These are phyloP conservation scores for Crocidura indochinensis DNA, from an alignment of 2,797 vertebrate species.

Conservation along the genomic window DNA sequence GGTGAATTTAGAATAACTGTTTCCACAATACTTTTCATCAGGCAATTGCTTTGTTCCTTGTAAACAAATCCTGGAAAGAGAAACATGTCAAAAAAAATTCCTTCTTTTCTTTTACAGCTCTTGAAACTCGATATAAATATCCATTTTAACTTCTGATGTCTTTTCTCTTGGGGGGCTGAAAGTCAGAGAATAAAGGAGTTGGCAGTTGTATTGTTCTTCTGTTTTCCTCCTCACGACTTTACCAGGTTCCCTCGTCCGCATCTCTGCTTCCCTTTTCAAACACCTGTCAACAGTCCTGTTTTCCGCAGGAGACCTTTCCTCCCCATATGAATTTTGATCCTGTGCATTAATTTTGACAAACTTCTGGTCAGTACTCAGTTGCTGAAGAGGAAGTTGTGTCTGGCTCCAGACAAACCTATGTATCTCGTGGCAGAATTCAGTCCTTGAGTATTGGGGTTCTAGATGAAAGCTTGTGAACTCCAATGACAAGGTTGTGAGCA, in stretches of 20 bases:
- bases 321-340: too few relatives aligned
- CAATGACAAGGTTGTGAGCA: rapidly evolving
- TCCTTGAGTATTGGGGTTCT: too few relatives aligned
- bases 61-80: conserved; percentile 61
- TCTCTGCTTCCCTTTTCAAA: neutral
- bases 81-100: neutral
- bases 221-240: neutral
- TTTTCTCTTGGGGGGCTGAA: neutral
- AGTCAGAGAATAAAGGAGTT: neutral
- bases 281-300: neutral
- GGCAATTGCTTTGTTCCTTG: conserved; percentile 59
- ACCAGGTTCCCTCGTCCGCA: too few relatives aligned
- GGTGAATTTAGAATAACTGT: conserved; percentile 57
- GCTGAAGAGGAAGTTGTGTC: rapidly evolving
- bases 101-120: conserved; percentile 28
- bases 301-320: rapidly evolving
- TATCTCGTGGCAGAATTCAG: too few relatives aligned
- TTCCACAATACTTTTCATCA: conserved; percentile 31
- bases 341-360: neutral
- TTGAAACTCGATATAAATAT: conserved; percentile 61
- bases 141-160: conserved; percentile 48
- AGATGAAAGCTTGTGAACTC: too few relatives aligned
- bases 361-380: rapidly evolving
- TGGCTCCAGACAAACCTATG: neutral
- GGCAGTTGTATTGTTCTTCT: rapidly evolving